Conservation (phyloP, 2,888 invertebrate genomes). For the Pocota personata region DNA sequence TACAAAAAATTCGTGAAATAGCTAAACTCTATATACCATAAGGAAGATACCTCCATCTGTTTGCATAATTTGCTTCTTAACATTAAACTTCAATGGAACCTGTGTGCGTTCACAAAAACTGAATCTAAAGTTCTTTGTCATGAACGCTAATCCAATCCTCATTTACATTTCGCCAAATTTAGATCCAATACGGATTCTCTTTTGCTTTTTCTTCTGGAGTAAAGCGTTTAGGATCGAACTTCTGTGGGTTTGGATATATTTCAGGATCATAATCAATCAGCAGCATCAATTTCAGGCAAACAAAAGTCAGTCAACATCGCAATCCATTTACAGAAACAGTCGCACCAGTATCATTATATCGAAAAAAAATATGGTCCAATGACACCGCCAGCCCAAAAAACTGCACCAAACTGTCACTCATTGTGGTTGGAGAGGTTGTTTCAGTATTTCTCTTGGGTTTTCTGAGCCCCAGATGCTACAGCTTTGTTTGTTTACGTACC, state of each 20-base stretch:
- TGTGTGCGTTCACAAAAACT: conserved; percentile 74
- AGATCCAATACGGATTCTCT: conserved; percentile 81
- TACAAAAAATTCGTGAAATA: background rate
- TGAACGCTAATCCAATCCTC: conserved; percentile 76
- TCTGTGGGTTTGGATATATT: conserved; percentile 84
- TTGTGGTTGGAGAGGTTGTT: too few species aligned
- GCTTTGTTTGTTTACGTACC: too few species aligned
- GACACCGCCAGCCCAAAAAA: too few species aligned
- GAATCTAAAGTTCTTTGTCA: conserved; percentile 76
- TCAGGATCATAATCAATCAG: conserved; percentile 85
- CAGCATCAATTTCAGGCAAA: too few species aligned
- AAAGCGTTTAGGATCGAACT: conserved; percentile 86
- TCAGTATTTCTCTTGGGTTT: too few species aligned
- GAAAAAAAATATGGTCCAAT: too few species aligned
- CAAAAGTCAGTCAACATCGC: too few species aligned
- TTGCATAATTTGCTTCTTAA: conserved; percentile 69
- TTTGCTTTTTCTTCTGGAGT: conserved; percentile 83
- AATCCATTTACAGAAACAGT: too few species aligned
- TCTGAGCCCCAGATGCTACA: too few species aligned
- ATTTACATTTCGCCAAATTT: conserved; percentile 79
- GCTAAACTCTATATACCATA: conserved; percentile 74
- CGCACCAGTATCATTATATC: too few species aligned
- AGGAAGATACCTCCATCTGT: conserved; percentile 77
- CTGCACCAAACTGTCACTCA: too few species aligned
- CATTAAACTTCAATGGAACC: conserved; percentile 76